Conservation (phyloP, 2,888 invertebrate genomes). For the Cecidostiba fungosa region DNA sequence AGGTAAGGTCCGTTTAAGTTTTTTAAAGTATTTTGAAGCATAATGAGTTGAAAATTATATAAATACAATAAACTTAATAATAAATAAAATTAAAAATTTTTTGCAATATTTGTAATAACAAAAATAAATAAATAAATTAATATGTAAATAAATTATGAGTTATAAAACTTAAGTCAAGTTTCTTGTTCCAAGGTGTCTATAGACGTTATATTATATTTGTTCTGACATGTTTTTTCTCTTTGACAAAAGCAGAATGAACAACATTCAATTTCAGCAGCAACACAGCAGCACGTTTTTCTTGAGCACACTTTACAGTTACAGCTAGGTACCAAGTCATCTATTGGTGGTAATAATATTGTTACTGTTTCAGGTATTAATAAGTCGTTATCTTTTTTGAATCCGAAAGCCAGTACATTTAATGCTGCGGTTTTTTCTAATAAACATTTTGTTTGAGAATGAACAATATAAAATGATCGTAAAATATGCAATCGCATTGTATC, state of each 20-base stretch:
- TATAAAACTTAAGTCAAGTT: too few relatives aligned
- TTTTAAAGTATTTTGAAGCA: neutral
- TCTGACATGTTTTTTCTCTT: neutral
- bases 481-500: neutral
- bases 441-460: neutral
- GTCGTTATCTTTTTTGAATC: neutral
- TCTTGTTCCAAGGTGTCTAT: too few relatives aligned
- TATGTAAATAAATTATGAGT: too few relatives aligned
- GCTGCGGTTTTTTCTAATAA: neutral
- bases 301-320: neutral
- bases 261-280: neutral
- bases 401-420: neutral
- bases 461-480: slow-evolving; percentile 23
- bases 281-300: neutral
- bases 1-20: neutral
- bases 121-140: too few relatives aligned
- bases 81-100: neutral
- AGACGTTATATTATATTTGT: neutral
- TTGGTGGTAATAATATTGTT: neutral
- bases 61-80: neutral
- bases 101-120: neutral
- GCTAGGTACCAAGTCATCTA: neutral
- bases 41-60: too few relatives aligned
- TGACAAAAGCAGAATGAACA: slow-evolving; percentile 9
- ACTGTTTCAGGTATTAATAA: neutral